Evolutionary conservation across 2,888 invertebrate species (phyloP).

Genomic region (Oxyscelio sp.): DNA sequence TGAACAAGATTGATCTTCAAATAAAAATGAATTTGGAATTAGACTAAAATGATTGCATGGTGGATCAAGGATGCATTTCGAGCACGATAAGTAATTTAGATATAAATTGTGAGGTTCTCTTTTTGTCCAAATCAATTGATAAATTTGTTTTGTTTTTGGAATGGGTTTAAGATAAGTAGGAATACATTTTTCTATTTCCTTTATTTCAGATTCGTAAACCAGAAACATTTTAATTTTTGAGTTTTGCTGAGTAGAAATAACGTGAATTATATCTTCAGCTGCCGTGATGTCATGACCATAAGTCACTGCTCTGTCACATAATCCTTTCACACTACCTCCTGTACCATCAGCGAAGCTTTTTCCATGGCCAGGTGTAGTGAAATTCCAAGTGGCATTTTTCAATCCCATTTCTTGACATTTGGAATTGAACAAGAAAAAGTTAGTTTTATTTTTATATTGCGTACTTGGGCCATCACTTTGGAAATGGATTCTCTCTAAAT

Average conservation of each 20-base stretch:
- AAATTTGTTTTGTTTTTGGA: conserved; percentile 38
- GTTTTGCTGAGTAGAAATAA: conserved; percentile 25
- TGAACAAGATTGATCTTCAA: not conserved
- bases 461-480: conserved; percentile 52
- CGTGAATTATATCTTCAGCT: conserved; percentile 23
- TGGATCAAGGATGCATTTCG: not conserved
- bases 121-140: conserved; percentile 20
- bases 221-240: conserved; percentile 42
- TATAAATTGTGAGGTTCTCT: not conserved
- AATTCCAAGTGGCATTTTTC: conserved; percentile 39
- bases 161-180: conserved; percentile 17
- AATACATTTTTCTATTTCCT: conserved; percentile 15
- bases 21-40: conserved; percentile 13
- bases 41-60: conserved; percentile 7
- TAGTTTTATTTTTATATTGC: conserved; percentile 49
- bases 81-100: conserved; percentile 11
- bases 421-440: conserved; percentile 36
- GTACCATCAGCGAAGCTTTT: conserved; percentile 51
- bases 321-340: conserved; percentile 27
- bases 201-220: conserved; percentile 29
- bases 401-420: conserved; percentile 42
- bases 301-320: conserved; percentile 42
- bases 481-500: conserved; percentile 31
- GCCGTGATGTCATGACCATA: conserved; percentile 34
- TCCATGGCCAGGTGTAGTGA: conserved; percentile 46